Conservation (phyloP, 2,888 invertebrate genomes). For the Eurois occulta region DNA sequence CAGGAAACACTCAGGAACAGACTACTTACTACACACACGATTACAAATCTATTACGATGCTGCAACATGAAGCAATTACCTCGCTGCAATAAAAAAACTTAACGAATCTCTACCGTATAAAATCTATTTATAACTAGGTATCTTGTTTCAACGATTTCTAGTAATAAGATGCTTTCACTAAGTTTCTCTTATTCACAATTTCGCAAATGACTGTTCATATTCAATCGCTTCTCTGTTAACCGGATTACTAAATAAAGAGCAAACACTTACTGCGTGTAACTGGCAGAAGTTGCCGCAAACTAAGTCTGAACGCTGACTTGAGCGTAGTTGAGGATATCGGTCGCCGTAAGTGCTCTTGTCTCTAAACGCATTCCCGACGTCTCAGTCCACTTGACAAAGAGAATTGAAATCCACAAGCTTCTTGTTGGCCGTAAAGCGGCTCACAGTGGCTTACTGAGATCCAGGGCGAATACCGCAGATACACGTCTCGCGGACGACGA, state of each 20-base stretch:
- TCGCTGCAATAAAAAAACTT: constrained; percentile 21
- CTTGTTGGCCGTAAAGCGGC: constrained; percentile 77
- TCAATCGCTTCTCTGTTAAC: constrained; percentile 26
- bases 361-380: constrained; percentile 79
- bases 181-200: constrained; percentile 58
- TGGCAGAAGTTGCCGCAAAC: constrained; percentile 64
- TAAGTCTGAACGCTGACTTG: constrained; percentile 66
- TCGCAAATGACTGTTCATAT: constrained; percentile 49
- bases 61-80: constrained; percentile 39
- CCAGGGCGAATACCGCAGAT: constrained; percentile 59
- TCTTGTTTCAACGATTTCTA: constrained; percentile 51
- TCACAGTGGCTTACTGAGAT: constrained; percentile 77
- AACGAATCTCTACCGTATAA: constrained; percentile 32
- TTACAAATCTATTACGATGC: constrained; percentile 34
- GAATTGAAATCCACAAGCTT: constrained; percentile 83
- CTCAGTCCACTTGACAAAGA: constrained; percentile 80
- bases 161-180: constrained; percentile 67
- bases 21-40: constrained; percentile 36
- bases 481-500: constrained; percentile 28
- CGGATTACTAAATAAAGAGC: constrained; percentile 56
- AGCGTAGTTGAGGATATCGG: constrained; percentile 76
- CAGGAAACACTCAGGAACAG: constrained; percentile 41
- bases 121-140: constrained; percentile 35
- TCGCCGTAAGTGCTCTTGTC: constrained; percentile 77
- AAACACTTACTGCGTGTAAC: constrained; percentile 46